Evolutionary conservation across 2,888 invertebrate species (phyloP).

Genomic region (Andricus curvator): DNA sequence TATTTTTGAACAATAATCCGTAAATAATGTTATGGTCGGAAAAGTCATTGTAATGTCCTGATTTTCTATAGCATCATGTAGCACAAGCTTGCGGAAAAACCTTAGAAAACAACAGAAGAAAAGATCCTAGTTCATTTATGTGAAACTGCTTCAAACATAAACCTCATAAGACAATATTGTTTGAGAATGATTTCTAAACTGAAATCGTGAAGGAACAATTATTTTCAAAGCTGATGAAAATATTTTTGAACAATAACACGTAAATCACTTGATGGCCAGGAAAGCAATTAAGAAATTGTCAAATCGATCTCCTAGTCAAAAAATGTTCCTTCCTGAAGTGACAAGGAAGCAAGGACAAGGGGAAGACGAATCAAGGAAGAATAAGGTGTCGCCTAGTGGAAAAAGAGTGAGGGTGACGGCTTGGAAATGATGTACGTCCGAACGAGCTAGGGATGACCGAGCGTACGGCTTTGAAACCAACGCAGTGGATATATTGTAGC

Average conservation of each 20-base stretch:
- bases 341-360: neutral
- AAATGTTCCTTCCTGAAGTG: neutral
- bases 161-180: too few relatives aligned
- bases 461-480: slow-evolving; percentile 19
- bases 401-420: slow-evolving; percentile 44
- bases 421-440: slow-evolving; percentile 64
- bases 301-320: neutral
- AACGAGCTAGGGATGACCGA: slow-evolving; percentile 55
- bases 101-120: too few relatives aligned
- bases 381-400: slow-evolving; percentile 19
- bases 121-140: too few relatives aligned
- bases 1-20: too few relatives aligned
- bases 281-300: slow-evolving; percentile 11
- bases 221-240: too few relatives aligned
- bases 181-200: too few relatives aligned
- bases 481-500: slow-evolving; percentile 59
- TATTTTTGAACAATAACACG: neutral
- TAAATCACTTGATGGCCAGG: neutral
- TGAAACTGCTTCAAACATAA: too few relatives aligned
- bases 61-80: too few relatives aligned
- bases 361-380: slow-evolving; percentile 28
- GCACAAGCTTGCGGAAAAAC: too few relatives aligned
- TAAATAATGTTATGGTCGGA: too few relatives aligned
- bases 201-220: too few relatives aligned
- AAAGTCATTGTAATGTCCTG: too few relatives aligned